phyloP scores from a whole-genome alignment of 2,888 invertebrate species.

The Acronicta aceris region DNA sequence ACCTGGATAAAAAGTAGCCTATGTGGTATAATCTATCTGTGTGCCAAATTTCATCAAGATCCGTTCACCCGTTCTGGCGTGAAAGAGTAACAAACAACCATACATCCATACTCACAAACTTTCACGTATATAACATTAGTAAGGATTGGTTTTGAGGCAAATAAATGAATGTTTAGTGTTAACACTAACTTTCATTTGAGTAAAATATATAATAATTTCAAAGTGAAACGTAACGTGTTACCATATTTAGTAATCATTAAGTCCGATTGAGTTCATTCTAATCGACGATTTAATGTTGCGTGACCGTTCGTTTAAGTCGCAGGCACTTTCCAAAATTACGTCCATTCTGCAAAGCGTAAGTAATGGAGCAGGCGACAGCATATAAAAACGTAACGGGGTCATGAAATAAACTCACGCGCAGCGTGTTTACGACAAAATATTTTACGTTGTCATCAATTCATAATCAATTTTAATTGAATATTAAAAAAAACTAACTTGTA shows the following conservation, averaged over 20 bases:
- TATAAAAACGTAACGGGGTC: conserved; percentile 2
- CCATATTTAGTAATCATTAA: conserved; percentile 58
- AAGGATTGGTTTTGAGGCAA: conserved; percentile 2
- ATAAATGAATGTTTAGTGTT: conserved; percentile 1
- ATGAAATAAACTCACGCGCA: conserved; percentile 12
- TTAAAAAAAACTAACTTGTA: not conserved
- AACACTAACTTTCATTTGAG: not conserved
- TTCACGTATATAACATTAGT: no score
- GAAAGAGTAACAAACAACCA: no score
- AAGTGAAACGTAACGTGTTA: conserved; percentile 46
- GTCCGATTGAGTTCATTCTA: conserved; percentile 68
- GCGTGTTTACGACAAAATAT: not conserved
- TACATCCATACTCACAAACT: no score
- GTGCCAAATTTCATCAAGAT: no score
- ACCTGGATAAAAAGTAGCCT: no score
- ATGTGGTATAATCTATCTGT: no score
- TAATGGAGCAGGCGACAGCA: conserved; percentile 7
- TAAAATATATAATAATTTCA: conserved; percentile 11
- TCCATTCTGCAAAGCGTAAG: conserved; percentile 49
- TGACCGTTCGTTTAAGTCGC: conserved; percentile 66
- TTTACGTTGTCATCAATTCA: conserved; percentile 9
- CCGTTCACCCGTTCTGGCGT: no score
- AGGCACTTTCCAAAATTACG: conserved; percentile 78
- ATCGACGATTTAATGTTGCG: conserved; percentile 72
- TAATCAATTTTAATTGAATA: conserved; percentile 19